Base-by-base conservation (phyloP, 2,113 vertebrate species). In the Pithys albifrons region DNA sequence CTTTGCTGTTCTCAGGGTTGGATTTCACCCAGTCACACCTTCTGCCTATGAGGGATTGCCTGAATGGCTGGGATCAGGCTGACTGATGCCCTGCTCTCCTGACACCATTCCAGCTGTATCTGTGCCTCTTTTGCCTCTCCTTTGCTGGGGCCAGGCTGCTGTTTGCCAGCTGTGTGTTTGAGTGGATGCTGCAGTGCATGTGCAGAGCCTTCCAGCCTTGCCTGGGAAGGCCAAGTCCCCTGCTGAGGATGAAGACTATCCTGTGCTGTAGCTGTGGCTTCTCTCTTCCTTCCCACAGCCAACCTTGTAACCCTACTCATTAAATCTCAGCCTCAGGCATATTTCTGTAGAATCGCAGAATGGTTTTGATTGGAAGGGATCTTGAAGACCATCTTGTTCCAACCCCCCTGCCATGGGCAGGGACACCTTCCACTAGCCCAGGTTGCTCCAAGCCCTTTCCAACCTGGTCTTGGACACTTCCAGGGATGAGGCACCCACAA, bases 21-120 rank as follows among this genome's bases (percentile, higher is more conserved):
- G 37, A 31, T 83, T 52, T 91, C 31, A 74, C 37, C 33, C 41
- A 19, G 39, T 39, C 2, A 4, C 6, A 10, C 67, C 28, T 37
- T 0, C 0, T 89, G 55, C 33, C 33, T 0, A 0, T 9, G 39
- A 89, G 52, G 67, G 37, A 10, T 49, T 54, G 4, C 43, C 43
- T 18, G 39, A 52, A 19, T 33, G 57, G 7, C 52, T 70, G 64
- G 23, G 33, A 28, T 84, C 35, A 35, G 35, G 19, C 8, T 5
- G 29, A 14, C 5, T 0, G 0, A 12, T 73, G 54, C 16, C 15
- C 37, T 49, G 22, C 12, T 64, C 35, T 46, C 54, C 64, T 65
- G 19, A 48, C 6, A 73, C 19, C 29, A 23, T 51, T 19, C 27
- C 74, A 48, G 33, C 55, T 77, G 33, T 52, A 73, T 10, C 54